These are phyloP conservation scores for Siderastrea radians DNA, from an alignment of 92 coral and sea anemone species.

Conservation along the genomic window DNA sequence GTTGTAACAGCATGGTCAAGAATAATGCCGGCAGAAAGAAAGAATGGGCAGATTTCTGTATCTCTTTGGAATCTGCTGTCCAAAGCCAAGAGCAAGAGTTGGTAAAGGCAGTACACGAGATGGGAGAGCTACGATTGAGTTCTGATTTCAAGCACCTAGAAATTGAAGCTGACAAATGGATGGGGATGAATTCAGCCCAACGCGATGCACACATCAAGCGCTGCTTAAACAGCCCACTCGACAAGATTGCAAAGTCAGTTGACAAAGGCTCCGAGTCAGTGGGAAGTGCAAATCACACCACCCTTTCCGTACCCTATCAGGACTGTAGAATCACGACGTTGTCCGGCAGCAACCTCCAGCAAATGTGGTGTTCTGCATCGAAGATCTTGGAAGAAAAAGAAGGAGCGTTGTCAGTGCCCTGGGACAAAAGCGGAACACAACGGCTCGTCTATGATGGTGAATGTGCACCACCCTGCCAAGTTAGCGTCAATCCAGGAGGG, in stretches of 20 bases:
- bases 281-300: background rate
- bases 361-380: constrained; percentile 52
- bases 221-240: constrained; percentile 47
- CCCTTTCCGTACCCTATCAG: constrained; percentile 25
- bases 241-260: constrained; percentile 5
- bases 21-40: constrained; percentile 48
- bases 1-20: constrained; percentile 43
- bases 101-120: constrained; percentile 45
- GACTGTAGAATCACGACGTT: constrained; percentile 50
- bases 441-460: constrained; percentile 56
- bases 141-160: constrained; percentile 59
- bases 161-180: constrained; percentile 39
- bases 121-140: constrained; percentile 52
- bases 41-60: constrained; percentile 70
- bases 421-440: constrained; percentile 56
- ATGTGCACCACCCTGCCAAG: constrained; percentile 15
- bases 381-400: constrained; percentile 36
- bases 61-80: constrained; percentile 34
- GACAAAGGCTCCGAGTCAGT: background rate
- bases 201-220: constrained; percentile 48
- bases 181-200: constrained; percentile 44
- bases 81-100: constrained; percentile 51
- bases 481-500: constrained; percentile 9
- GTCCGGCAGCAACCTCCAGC: constrained; percentile 47
- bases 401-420: constrained; percentile 44